Base-by-base conservation (phyloP, 64 coral and sea anemone species). In the Platygyra sinensis region DNA sequence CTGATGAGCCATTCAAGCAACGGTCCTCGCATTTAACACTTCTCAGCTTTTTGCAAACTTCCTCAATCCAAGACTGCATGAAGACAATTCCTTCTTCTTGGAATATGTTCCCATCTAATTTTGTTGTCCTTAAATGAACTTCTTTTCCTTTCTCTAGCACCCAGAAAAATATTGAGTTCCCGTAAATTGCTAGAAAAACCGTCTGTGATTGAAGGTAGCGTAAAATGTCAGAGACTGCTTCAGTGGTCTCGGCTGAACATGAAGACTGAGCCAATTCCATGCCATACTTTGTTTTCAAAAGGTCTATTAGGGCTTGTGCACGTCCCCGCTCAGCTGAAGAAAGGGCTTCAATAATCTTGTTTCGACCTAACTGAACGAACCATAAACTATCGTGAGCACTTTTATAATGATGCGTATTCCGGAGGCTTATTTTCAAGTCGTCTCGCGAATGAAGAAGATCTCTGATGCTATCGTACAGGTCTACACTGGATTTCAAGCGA, bases 301-400 rank as follows among this genome's bases (percentile, higher is more conserved):
- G 74, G 52, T 93, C 86, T 19, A 28, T 74, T 14, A 93, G 29
- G 57, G 76, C 62, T 81, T 86, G 91, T 3, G 63, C 76, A n/a
- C 89, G 88, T 52, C 50, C 78, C 42, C 22, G n/a, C 25, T 89
- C 87, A 67, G 87, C 62, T 18, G 77, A 46, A 32, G 80, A 52
- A 80, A 89, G n/a, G n/a, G n/a, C n/a, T n/a, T n/a, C n/a, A n/a
- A n/a, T n/a, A n/a, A n/a, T n/a, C n/a, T n/a, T n/a, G 88, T 52
- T 8, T 49, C 62, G 25, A 8, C 74, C 10, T 57, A 82, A 82
- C 25, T 74, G 55, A 39, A 91, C 65, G 15, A 16, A 19, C 73
- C 39, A 73, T 57, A 91, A 74, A 46, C 17, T 1, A 8, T 60
- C 20, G 50, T 83, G 84, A 17, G 30, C 62, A 17, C 60, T 24